Base-by-base conservation (phyloP, 2,797 vertebrate species). In the Mastacembelus armatus region DNA sequence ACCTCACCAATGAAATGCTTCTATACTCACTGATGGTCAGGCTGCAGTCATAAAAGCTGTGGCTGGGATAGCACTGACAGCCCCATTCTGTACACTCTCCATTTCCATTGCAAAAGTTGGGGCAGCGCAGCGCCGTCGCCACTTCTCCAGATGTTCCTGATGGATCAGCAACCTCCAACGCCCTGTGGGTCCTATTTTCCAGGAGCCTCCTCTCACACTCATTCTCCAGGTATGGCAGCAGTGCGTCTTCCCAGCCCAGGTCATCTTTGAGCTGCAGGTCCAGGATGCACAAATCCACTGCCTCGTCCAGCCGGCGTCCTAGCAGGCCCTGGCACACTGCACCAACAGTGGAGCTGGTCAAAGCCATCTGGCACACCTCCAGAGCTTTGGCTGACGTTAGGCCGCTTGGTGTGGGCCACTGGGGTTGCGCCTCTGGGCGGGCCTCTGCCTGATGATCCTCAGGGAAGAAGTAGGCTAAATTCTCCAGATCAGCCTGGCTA, bases 211-310 rank as follows among this genome's bases (percentile, higher is more conserved):
- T 88, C 88, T 96, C 94, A 14, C 94, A 96, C 64, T 95, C 93
- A 0, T 95, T 97, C 81, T 96, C 94, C 81, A 96, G 81, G 71
- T 95, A 93, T 0, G 94, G 84, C 52, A 85, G 43, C 72, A 93
- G 78, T 0, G 84, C 89, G 29, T 87, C 87, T 52, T 83, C 92
- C 94, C 92, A 93, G 18, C 69, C 79, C 77, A 92, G 65, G 0
- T 93, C 92, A 18, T 95, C 93, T 83, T 96, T 95, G 30, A 95
- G 87, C 78, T 95, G 92, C 77, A 95, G 85, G 78, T 94, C 94
- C 80, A 90, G 71, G 33, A 95, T 76, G 71, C 93, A 94, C 16
- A 94, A 91, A 35, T 90, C 76, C 19, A 95, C 92, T 0, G 91
- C 82, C 30, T 94, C 87, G 0, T 91, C 91, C 70, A 95, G 75